Evolutionary conservation across 2,888 invertebrate genomes (phyloP), one percentile per base, ranked within the genome.

Genomic region (Cyclophora punctaria): DNA sequence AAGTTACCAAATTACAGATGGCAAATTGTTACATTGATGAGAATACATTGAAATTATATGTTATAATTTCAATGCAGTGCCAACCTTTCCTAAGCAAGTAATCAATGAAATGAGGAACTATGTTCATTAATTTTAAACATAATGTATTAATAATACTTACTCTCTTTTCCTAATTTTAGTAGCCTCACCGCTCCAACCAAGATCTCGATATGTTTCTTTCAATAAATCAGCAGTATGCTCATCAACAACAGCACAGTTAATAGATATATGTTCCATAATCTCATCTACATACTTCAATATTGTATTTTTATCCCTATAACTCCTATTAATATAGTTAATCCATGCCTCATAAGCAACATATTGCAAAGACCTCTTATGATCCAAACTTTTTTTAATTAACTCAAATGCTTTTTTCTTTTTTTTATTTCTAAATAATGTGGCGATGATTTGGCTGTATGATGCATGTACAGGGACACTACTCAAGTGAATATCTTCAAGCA

Each of bases 361-460:
- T 51, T 74, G 71, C 3, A 90, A 81, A 44, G 82, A 80, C 52
- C 88, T 83, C 45, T 71, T 73, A 6, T 75, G 56, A 52, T 74
- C 67, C 3, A 91, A 57, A 73, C 92, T 90, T 71, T 90, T 89
- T 3, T 88, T 69, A n/a, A 95, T 74, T 20, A 93, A 59, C 51
- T 87, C 79, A 89, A 92, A 90, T 0, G 92, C 95, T 48, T 91
- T 66, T 44, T 89, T 78, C 48, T 86, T 80, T 56, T 91, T 90
- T 46, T 90, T 80, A 52, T 90, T 80, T 52, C 73, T 75, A 69
- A 94, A 93, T 2, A 94, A 90, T 48, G 92, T 91, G 7, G 77
- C 67, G 55, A 90, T 81, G 34, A 93, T 49, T 1, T 80, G 78
- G 62, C 89, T 90, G 57, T 91, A 92, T 0, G 90, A 78, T 2